Base-by-base conservation (phyloP, 2,888 invertebrate genomes). In the Patella pellucida region DNA sequence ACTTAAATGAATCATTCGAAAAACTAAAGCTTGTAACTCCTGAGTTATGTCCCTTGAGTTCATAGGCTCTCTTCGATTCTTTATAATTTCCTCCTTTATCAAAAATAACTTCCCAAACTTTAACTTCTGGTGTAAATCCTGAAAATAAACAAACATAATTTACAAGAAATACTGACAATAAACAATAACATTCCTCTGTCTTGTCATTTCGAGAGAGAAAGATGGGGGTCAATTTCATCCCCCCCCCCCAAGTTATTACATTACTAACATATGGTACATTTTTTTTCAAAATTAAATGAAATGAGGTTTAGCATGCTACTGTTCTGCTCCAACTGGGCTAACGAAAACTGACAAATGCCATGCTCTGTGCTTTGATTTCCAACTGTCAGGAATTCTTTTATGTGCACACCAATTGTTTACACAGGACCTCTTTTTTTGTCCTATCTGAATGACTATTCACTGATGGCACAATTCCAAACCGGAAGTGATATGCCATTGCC, bases 101-200 rank as follows among this genome's bases (percentile, higher is more conserved):
- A 90, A 96, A 96, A 67, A 92, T 91, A 2, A 97, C 95, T 90
- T 96, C 95, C 95, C 95, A 96, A 1, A 96, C 94, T 88, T 94
- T 94, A 0, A 94, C 94, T 85, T 94, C 94, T 2, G 94, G 93
- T 7, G 94, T 93, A 85, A 94, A 94, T 69, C 94, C 93, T 93
- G 82, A 2, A 83, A 77, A 41, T 69, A 62, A 68, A 72, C 27
- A 41, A 41, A 41, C 41, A 41, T 9, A 0, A 41, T 7, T 1
- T 41, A 41, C 51, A 68, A 69, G 68, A n/a, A 23, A 70, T 23
- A 27, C 52, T 23, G 15, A 68, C 16, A 31, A 50, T 56, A 19
- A 75, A 76, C 19, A 51, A 16, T 41, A 41, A 41, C 41, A 41
- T 41, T 41, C 41, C 41, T 41, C 9, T 41, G 41, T 27, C 27